Evolutionary conservation across 2,888 invertebrate genomes (phyloP).

Genomic region (Sinhomidia bicolor): DNA sequence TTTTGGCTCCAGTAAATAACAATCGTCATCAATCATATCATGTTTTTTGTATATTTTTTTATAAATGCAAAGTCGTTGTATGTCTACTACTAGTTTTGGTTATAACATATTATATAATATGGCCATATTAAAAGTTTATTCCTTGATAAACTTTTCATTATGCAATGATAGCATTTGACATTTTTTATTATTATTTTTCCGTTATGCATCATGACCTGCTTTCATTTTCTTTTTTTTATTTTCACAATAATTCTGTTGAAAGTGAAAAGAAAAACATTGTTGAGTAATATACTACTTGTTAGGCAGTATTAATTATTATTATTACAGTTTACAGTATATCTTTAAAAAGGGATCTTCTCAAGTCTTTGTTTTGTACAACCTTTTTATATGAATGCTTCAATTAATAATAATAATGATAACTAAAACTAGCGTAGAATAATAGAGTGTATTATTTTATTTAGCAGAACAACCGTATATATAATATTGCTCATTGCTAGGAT

Average conservation of each 20-base stretch:
- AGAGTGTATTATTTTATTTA: not conserved
- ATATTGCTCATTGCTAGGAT: not conserved
- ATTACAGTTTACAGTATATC: not conserved
- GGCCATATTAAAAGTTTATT: too few species aligned
- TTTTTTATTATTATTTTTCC: not conserved
- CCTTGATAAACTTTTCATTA: not conserved
- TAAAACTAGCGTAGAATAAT: not conserved
- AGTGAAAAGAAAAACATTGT: not conserved
- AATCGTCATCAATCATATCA: slow-evolving; percentile 17
- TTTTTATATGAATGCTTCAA: slow-evolving; percentile 29
- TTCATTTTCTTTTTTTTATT: slow-evolving; percentile 19
- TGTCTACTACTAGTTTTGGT: not conserved
- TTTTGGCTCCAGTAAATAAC: slow-evolving; percentile 28
- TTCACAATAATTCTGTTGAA: not conserved
- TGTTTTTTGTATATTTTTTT: not conserved
- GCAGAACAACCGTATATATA: not conserved
- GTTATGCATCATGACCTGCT: not conserved
- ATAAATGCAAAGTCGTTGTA: not conserved
- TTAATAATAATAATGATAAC: too few species aligned
- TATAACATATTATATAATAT: not conserved
- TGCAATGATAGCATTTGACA: not conserved
- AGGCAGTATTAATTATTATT: too few species aligned
- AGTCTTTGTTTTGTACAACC: slow-evolving; percentile 59
- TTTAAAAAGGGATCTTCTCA: slow-evolving; percentile 23
- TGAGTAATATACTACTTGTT: slow-evolving; percentile 1